phyloP scores from a whole-genome alignment of 1,140 invertebrate species.

The Lucilia cuprina region DNA sequence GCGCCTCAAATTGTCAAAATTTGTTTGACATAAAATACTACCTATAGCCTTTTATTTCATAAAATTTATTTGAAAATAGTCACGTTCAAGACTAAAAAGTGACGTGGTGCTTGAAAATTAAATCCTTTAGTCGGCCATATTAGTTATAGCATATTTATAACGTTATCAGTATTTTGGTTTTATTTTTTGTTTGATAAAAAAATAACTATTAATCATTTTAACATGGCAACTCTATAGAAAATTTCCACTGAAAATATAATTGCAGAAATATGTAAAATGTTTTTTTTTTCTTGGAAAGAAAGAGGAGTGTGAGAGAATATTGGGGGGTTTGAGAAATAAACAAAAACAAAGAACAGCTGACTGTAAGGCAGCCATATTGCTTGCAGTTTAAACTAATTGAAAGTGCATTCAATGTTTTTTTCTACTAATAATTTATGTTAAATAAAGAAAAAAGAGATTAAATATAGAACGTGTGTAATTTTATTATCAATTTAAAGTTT shows the following conservation, averaged over 20 bases:
- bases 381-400: slow-evolving; percentile 40
- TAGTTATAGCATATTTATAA: slow-evolving; percentile 36
- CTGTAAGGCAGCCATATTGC: slow-evolving; percentile 49
- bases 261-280: not conserved
- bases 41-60: not conserved
- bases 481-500: not conserved
- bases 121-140: not conserved
- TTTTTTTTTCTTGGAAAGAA: too few species aligned
- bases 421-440: not conserved
- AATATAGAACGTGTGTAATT: slow-evolving; percentile 1
- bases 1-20: not conserved
- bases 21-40: not conserved
- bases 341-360: slow-evolving; percentile 60
- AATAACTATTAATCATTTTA: not conserved
- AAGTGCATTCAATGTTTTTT: not conserved
- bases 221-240: not conserved
- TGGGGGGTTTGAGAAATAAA: not conserved
- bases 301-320: too few species aligned
- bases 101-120: not conserved
- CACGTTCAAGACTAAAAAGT: not conserved
- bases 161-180: slow-evolving; percentile 12
- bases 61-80: not conserved
- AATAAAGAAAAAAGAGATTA: not conserved
- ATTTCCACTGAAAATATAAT: not conserved
- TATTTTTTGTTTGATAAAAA: not conserved